A percentile compares a stretch with the other conserved stretches of the same genome.
Evolutionary conservation across 2,888 invertebrate genomes (phyloP).

Genomic region (Incurvaria masculella): DNA sequence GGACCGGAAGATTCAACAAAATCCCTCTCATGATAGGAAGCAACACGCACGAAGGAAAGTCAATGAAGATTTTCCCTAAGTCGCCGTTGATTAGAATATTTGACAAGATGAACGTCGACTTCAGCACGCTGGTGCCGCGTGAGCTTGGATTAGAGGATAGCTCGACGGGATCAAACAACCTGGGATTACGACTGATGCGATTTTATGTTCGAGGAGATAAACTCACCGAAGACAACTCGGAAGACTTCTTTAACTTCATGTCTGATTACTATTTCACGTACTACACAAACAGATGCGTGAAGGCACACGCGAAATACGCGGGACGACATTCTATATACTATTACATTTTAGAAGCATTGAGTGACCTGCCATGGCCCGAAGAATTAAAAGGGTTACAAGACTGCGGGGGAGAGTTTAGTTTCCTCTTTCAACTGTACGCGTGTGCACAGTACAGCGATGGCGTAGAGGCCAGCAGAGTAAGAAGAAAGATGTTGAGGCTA

Average conservation of each 20-base stretch:
- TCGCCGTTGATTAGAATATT: constrained; percentile 29
- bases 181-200: constrained; percentile 31
- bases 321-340: constrained; percentile 37
- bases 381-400: constrained; percentile 26
- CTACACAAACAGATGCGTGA: constrained; percentile 37
- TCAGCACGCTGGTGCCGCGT: constrained; percentile 32
- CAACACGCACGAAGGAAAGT: constrained; percentile 34
- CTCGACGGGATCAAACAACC: constrained; percentile 25
- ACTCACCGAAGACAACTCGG: constrained; percentile 31
- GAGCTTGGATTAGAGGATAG: constrained; percentile 26
- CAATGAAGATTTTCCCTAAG: constrained; percentile 27
- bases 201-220: constrained; percentile 36
- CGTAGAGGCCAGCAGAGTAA: constrained; percentile 33
- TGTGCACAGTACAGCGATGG: constrained; percentile 25
- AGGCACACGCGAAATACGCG: constrained; percentile 31
- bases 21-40: constrained; percentile 47
- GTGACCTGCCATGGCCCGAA: constrained; percentile 35
- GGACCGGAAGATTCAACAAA: constrained; percentile 40
- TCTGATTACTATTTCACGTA: constrained; percentile 44
- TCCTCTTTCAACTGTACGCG: constrained; percentile 31
- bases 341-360: constrained; percentile 37
- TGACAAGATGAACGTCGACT: constrained; percentile 33
- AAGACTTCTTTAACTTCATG: constrained; percentile 37
- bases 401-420: constrained; percentile 35
- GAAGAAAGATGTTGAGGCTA: constrained; percentile 37